Conservation (phyloP, 2,888 invertebrate species). For the Lepidonotus clava region DNA sequence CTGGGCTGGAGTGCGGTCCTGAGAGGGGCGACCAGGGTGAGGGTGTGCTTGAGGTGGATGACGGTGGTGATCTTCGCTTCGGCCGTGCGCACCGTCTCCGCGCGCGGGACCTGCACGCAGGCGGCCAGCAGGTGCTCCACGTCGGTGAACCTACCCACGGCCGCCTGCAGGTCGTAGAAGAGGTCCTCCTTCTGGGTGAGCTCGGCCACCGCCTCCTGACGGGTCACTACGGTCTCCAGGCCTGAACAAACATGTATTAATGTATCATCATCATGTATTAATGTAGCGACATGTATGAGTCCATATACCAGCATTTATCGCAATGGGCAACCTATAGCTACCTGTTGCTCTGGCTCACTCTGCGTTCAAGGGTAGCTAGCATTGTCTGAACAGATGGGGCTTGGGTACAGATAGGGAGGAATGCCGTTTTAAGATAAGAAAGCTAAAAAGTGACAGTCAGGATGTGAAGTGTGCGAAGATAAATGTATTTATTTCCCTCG, state of each 20-base stretch:
- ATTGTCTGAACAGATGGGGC: too few species aligned
- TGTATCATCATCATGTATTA: not conserved
- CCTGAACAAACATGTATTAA: constrained; percentile 76
- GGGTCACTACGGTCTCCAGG: constrained; percentile 84
- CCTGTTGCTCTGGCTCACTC: too few species aligned
- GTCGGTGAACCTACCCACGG: constrained; percentile 84
- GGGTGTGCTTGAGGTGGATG: constrained; percentile 88
- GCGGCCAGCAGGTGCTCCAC: constrained; percentile 89
- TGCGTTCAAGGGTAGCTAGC: too few species aligned
- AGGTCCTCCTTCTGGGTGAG: constrained; percentile 86
- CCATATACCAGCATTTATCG: too few species aligned
- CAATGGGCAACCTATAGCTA: too few species aligned
- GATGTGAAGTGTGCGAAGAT: too few species aligned
- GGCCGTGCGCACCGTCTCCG: constrained; percentile 83
- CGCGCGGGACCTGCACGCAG: constrained; percentile 76
- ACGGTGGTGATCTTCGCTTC: constrained; percentile 90
- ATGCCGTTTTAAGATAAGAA: too few species aligned
- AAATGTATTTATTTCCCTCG: too few species aligned
- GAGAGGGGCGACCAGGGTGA: constrained; percentile 87
- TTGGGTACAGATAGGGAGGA: too few species aligned
- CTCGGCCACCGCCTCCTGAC: constrained; percentile 89
- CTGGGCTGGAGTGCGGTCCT: constrained; percentile 83
- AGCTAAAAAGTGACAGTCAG: too few species aligned
- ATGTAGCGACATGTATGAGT: too few species aligned
- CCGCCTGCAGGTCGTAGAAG: constrained; percentile 84